Percentiles rank a stretch among this genome's conserved stretches.
These are phyloP conservation scores for Hetaerina titia DNA, from an alignment of 2,888 invertebrate genomes.

Conservation along the genomic window DNA sequence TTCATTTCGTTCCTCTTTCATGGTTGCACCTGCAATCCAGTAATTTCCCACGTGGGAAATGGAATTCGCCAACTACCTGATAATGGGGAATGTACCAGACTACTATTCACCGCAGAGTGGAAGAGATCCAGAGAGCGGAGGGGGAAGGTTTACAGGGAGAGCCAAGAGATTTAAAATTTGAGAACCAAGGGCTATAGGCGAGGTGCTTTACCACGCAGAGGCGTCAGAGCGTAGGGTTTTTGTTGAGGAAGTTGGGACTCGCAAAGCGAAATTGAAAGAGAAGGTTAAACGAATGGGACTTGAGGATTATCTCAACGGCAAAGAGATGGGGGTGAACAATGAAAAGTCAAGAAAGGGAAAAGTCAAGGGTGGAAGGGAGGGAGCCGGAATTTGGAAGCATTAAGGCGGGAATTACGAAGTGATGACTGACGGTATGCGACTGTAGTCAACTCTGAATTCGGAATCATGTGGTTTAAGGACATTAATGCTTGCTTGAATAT, in stretches of 20 bases:
- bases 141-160: neutral
- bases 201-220: neutral
- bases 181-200: neutral
- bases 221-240: neutral
- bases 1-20: neutral
- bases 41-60: neutral
- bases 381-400: neutral
- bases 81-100: neutral
- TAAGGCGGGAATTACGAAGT: neutral
- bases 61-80: neutral
- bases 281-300: conserved; percentile 23
- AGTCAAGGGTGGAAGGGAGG: neutral
- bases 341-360: neutral
- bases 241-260: neutral
- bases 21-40: neutral
- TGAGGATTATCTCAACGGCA: conserved; percentile 23
- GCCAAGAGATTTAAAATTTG: neutral
- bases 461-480: neutral
- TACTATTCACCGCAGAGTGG: neutral
- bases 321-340: conserved; percentile 13
- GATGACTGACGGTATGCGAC: neutral
- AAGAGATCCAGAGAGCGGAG: neutral
- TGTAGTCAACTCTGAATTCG: neutral
- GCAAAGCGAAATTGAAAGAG: conserved; percentile 44
- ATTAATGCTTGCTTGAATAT: too few relatives aligned